Percentiles rank a stretch among this genome's conserved stretches.
These are phyloP conservation scores for Apostichopus japonicus DNA, from an alignment of 35 echinoderm and acorn worm species.

Conservation along the genomic window DNA sequence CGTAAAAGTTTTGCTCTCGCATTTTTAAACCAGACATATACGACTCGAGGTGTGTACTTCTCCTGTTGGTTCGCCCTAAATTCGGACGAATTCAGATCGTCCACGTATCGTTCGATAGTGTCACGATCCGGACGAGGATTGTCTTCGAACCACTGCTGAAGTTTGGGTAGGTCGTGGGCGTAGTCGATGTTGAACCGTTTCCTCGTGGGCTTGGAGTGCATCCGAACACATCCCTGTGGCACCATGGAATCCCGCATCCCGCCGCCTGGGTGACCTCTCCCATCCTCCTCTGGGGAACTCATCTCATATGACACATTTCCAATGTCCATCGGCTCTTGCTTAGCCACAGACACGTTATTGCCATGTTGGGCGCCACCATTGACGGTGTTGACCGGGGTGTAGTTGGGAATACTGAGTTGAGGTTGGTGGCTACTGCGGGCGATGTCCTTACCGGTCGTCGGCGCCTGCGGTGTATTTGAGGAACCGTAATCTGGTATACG, in stretches of 20 bases:
- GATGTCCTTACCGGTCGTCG: conserved; percentile 3
- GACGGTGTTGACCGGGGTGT: background rate
- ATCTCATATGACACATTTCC: background rate
- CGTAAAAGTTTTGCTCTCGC: conserved; percentile 75
- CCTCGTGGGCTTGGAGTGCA: conserved; percentile 48
- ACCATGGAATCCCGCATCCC: background rate
- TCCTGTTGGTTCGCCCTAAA: conserved; percentile 77
- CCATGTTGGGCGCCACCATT: conserved; percentile 3
- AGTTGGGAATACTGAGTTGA: conserved; percentile 38
- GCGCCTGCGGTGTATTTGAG: background rate
- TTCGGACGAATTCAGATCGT: conserved; percentile 82
- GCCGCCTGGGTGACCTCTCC: background rate
- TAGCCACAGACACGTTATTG: background rate
- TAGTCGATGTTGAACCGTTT: conserved; percentile 96
- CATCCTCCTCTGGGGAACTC: conserved; percentile 18
- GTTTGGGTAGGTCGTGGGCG: conserved; percentile 84
- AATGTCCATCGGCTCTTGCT: background rate
- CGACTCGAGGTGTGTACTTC: conserved; percentile 85
- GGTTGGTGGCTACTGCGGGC: conserved; percentile 6
- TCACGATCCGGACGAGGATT: conserved; percentile 83
- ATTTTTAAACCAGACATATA: conserved; percentile 99
- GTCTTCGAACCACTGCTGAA: conserved; percentile 87
- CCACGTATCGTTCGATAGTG: conserved; percentile 78
- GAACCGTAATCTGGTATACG: conserved; percentile 23
- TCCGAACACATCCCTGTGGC: conserved; percentile 23